Evolutionary conservation across 2,797 vertebrate species (phyloP), one percentile per base, ranked within the genome.

Genomic region (Coracias cyanogaster): DNA sequence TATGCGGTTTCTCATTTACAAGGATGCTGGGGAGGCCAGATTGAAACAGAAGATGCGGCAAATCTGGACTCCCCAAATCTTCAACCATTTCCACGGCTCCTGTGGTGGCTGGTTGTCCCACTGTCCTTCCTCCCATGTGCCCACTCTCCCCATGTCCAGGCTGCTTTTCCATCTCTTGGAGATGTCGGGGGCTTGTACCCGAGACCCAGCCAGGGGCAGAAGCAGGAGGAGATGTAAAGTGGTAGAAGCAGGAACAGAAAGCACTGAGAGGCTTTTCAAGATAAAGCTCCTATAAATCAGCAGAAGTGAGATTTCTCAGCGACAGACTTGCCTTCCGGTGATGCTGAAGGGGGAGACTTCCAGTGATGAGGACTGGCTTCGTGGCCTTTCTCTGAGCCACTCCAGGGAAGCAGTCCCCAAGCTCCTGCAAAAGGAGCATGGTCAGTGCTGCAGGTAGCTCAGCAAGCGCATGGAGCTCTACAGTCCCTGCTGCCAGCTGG

Each of bases 1-100:
- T 90, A 91, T 93, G 91, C 6, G 12, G 82, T 81, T 94, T 90
- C 93, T 96, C 95, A 83, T 97, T 97, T 97, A 89, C 74, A 37
- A 74, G 91, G 91, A 79, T 95, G 91, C 90, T 97, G 89, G 92
- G 88, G 95, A 93, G 89, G 52, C 89, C 86, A 95, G 91, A 96
- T 82, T 95, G 94, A 49, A 94, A 89, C 11, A 19, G 91, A 89
- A 88, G 94, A 94, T 90, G 92, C 37, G 3, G 81, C 70, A 95
- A 86, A 82, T 58, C 71, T 87, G 85, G 82, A 52, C 85, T 93
- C 85, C 87, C 80, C 89, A 81, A 61, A 83, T 28, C 73, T 90
- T 95, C 81, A 95, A 94, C 89, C 20, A 52, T 84, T 95, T 86
- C 62, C 20, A 39, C 3, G 14, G 48, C 18, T 83, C 67, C 54